Evolutionary conservation across 2,113 vertebrate species (phyloP), one percentile per base, ranked within the genome.

Genomic region (Grammomys surdaster): DNA sequence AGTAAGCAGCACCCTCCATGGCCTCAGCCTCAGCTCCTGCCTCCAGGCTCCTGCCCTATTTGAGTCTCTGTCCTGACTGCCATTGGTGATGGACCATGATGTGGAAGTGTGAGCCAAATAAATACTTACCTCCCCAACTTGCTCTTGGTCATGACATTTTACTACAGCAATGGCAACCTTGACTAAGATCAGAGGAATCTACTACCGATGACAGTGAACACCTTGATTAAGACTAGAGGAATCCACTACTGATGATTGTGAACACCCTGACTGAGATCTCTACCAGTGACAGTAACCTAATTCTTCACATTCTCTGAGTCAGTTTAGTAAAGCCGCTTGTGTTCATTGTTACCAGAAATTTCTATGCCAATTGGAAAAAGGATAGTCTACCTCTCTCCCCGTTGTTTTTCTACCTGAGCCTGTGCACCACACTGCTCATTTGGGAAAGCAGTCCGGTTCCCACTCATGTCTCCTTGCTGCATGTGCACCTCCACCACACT

Each of bases 371-470:
- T 1, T 91, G 69, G 60, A 14, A 89, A 92, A 93, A 31, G 13
- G 67, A 43, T 13, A 87, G 58, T 70, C 10, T 67, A 33, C 17
- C 43, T 43, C 48, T 36, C 70, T 20, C 84, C 69, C 75, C 26
- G 28, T 11, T 67, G 65, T 48, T 63, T 92, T 36, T 73, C 73
- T 22, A 94, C 92, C 88, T 75, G 95, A 72, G n/a, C 7, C 26
- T 36, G 31, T 19, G 72, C 1, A 33, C 58, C 63, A 36, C 24
- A 33, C 72, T 19, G 90, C 88, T 63, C 40, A 24, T 46, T 69
- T 36, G 40, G 43, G 46, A 46, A 76, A 77, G 84, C 58, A 0
- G 2, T 43, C 63, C 33, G 82, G 75, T 3, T 2, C n/a, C 77
- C 9, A 2, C n/a, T 51, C 46, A 3, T 24, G 31, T 33, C 17